A percentile compares a stretch with the other conserved stretches of the same genome.
phyloP scores from a whole-genome alignment of 2,888 invertebrate genomes.

The Andrena praecox region DNA sequence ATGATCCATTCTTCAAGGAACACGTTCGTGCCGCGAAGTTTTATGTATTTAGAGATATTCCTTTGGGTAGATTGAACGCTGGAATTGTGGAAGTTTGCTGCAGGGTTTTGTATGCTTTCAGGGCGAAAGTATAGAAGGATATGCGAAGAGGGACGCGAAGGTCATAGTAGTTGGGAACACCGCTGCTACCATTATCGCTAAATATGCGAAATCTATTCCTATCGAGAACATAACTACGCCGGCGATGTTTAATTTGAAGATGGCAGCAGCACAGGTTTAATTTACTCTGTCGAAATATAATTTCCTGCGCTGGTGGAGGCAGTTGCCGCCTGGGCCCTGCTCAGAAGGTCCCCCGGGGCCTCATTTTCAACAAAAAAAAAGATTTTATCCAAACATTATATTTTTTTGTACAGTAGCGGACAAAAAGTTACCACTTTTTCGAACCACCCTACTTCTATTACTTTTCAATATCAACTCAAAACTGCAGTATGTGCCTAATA shows the following conservation, averaged over 20 bases:
- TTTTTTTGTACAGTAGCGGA: no score
- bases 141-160: constrained; percentile 62
- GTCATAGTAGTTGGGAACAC: constrained; percentile 63
- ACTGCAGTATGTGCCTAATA: no score
- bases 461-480: no score
- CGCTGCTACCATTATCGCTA: constrained; percentile 58
- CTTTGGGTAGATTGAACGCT: neutral
- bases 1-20: constrained; percentile 63
- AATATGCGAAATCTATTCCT: constrained; percentile 61
- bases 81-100: neutral
- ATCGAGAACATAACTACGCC: constrained; percentile 62
- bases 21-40: constrained; percentile 32
- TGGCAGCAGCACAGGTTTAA: constrained; percentile 49
- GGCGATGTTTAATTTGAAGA: constrained; percentile 53
- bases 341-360: no score
- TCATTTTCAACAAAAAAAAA: no score
- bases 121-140: constrained; percentile 64
- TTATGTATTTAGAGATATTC: constrained; percentile 38
- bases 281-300: no score
- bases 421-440: no score
- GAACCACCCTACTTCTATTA: no score
- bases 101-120: constrained; percentile 1
- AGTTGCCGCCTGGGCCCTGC: no score
- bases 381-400: no score
- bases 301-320: no score